Evolutionary conservation across 1,140 invertebrate genomes (phyloP).

Genomic region (Marisa cornuarietis): DNA sequence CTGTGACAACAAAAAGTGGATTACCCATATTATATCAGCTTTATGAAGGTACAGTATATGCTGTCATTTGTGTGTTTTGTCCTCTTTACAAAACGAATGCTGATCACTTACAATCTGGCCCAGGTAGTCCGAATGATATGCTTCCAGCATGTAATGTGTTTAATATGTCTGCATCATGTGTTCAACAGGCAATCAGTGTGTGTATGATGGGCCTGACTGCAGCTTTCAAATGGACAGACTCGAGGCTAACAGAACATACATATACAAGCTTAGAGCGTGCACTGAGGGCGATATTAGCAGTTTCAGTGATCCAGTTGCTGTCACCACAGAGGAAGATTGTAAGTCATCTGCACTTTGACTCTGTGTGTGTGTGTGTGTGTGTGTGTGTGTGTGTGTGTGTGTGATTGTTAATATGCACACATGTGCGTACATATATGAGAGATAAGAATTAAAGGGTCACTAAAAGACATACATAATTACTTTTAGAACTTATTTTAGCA

Average conservation of each 20-base stretch:
- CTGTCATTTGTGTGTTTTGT: too few relatives aligned
- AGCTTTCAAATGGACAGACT: slow-evolving; percentile 45
- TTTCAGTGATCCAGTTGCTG: slow-evolving; percentile 50
- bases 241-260: slow-evolving; percentile 47
- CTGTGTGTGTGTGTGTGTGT: slow-evolving; percentile 19
- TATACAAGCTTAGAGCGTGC: slow-evolving; percentile 52
- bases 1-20: slow-evolving; percentile 54
- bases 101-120: too few relatives aligned
- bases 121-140: too few relatives aligned
- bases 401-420: not conserved
- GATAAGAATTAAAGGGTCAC: too few relatives aligned
- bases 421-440: not conserved
- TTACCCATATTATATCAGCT: slow-evolving; percentile 58
- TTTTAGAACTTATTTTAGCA: not conserved
- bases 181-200: slow-evolving; percentile 45
- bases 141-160: not conserved
- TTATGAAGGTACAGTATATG: slow-evolving; percentile 47
- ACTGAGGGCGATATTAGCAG: slow-evolving; percentile 60
- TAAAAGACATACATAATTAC: too few relatives aligned
- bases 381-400: slow-evolving; percentile 12
- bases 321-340: slow-evolving; percentile 59
- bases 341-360: slow-evolving; percentile 14
- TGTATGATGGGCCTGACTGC: slow-evolving; percentile 56
- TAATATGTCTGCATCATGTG: slow-evolving; percentile 8
- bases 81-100: too few relatives aligned